Conservation (phyloP, 2,113 vertebrate genomes). For the Promerops cafer region DNA sequence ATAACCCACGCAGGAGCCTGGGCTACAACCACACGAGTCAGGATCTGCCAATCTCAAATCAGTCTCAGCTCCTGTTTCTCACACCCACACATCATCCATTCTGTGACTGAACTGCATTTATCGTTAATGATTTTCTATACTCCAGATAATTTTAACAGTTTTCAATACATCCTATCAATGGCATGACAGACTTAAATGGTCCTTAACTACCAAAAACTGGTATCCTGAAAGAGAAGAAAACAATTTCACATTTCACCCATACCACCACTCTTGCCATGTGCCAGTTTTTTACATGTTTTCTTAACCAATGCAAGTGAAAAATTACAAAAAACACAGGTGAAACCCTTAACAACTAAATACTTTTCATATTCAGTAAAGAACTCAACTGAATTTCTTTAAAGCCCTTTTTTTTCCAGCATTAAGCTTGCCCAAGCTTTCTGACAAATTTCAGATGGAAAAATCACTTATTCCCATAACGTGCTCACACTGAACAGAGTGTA, state of each 20-base stretch:
- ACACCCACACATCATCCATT: neutral
- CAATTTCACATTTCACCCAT: neutral
- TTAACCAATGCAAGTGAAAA: neutral
- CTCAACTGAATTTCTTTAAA: neutral
- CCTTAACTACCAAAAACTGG: neutral
- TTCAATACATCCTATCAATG: neutral
- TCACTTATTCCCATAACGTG: neutral
- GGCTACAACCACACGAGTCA: neutral
- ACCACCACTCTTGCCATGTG: neutral
- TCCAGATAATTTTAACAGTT: neutral
- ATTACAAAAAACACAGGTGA: fast-evolving
- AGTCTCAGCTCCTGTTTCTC: neutral
- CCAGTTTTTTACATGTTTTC: neutral
- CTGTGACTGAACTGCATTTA: neutral
- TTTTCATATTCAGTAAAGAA: neutral
- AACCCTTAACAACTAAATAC: neutral
- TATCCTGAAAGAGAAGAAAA: neutral
- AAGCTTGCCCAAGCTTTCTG: neutral
- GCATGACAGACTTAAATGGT: neutral
- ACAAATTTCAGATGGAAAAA: neutral
- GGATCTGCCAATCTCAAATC: fast-evolving
- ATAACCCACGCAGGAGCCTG: neutral
- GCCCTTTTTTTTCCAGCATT: neutral
- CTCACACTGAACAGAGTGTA: neutral
- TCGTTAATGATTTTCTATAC: neutral